phyloP scores from a whole-genome alignment of 2,113 vertebrate genomes.

The Tyrannus savana region DNA sequence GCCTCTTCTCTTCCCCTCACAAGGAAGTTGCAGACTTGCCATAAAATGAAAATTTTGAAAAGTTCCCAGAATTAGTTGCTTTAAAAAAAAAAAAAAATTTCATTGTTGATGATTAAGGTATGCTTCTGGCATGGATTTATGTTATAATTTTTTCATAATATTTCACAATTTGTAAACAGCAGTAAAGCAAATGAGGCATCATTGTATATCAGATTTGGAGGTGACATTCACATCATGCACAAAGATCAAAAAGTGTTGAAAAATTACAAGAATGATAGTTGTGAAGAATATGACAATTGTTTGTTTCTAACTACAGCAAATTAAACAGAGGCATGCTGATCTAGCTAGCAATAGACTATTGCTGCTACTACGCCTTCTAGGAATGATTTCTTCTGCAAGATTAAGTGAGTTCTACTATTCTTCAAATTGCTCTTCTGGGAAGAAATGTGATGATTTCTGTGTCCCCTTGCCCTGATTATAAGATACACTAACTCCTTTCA shows the following conservation, averaged over 20 bases:
- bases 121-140: background rate
- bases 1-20: too few relatives aligned
- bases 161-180: background rate
- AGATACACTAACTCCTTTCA: background rate
- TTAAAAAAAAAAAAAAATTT: background rate
- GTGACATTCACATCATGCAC: background rate
- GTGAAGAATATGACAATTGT: background rate
- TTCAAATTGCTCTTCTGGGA: background rate
- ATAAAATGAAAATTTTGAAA: background rate
- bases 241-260: background rate
- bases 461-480: background rate
- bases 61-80: background rate
- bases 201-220: background rate
- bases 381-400: background rate
- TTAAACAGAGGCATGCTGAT: background rate
- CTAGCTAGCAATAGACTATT: background rate
- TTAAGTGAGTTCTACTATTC: background rate
- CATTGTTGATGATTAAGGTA: background rate
- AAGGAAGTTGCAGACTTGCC: too few relatives aligned
- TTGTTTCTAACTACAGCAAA: background rate
- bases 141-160: background rate
- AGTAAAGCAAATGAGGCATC: background rate
- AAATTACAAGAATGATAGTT: background rate
- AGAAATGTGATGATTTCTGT: background rate
- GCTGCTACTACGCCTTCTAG: background rate